phyloP scores from a whole-genome alignment of 1,140 invertebrate genomes.

The Drosophila mauritiana region DNA sequence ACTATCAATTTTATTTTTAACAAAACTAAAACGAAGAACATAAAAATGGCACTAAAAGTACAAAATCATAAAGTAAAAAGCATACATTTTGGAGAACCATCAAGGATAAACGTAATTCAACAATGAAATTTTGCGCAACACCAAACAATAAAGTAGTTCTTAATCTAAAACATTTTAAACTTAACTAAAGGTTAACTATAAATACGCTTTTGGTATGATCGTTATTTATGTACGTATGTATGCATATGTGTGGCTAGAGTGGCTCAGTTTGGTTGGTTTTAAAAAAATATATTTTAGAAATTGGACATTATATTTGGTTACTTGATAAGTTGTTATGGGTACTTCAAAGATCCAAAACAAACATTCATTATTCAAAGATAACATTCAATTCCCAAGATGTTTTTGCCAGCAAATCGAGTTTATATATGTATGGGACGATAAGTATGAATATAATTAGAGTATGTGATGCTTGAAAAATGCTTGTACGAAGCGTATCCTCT shows the following conservation, averaged over 20 bases:
- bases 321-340: background rate
- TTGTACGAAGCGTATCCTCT: conserved; percentile 24
- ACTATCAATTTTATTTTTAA: conserved; percentile 24
- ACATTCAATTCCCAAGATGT: conserved; percentile 2
- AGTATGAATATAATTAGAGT: conserved; percentile 46
- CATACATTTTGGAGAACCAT: conserved; percentile 13
- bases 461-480: conserved; percentile 61
- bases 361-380: background rate
- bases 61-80: conserved; percentile 20
- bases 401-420: background rate
- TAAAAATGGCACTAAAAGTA: conserved; percentile 69
- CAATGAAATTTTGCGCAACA: conserved; percentile 33
- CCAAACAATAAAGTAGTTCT: conserved; percentile 23
- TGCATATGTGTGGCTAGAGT: conserved; percentile 27
- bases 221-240: conserved; percentile 59
- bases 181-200: conserved; percentile 57
- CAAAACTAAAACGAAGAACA: conserved; percentile 28
- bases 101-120: conserved; percentile 26
- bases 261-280: conserved; percentile 6
- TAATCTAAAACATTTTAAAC: conserved; percentile 42
- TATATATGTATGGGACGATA: conserved; percentile 33
- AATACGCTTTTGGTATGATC: conserved; percentile 75
- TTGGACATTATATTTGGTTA: conserved; percentile 2
- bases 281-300: conserved; percentile 1
- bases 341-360: background rate